Percentiles rank a stretch among this genome's conserved stretches.
Conservation (phyloP, 2,113 vertebrate genomes). For the Aplodontia rufa region DNA sequence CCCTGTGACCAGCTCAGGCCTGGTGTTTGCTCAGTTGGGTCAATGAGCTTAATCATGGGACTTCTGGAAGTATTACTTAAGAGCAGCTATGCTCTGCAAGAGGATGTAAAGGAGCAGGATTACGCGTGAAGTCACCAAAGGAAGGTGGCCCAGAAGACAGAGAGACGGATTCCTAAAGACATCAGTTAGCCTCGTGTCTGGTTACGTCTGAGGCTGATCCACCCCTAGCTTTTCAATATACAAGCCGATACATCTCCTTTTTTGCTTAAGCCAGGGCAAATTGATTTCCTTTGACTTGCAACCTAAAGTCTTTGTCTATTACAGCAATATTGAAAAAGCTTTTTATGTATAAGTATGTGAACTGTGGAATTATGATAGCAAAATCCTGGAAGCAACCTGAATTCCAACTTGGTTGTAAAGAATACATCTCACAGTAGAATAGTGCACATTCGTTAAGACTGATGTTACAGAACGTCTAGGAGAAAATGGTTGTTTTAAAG, state of each 20-base stretch:
- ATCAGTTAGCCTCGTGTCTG: background rate
- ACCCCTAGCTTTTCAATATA: background rate
- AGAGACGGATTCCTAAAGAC: background rate
- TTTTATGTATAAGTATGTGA: conserved; percentile 28
- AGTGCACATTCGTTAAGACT: background rate
- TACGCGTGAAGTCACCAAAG: background rate
- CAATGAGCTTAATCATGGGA: background rate
- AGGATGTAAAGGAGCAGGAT: background rate
- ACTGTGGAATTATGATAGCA: background rate
- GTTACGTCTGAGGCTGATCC: background rate
- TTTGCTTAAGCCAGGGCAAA: background rate
- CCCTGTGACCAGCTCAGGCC: background rate
- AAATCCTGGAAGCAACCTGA: conserved; percentile 13
- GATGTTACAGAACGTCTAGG: background rate
- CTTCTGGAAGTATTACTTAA: background rate
- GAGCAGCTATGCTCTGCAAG: background rate
- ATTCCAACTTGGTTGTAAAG: background rate
- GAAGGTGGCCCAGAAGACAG: background rate
- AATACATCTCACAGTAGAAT: background rate
- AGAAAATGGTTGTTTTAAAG: background rate
- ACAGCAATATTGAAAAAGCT: conserved; percentile 16
- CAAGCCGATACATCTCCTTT: background rate
- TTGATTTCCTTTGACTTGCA: conserved; percentile 39
- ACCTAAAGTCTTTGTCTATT: conserved; percentile 45
- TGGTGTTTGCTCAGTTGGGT: background rate